Evolutionary conservation across 2,888 invertebrate species (phyloP), one percentile per base, ranked within the genome.

Genomic region (Pedicia rivosa): DNA sequence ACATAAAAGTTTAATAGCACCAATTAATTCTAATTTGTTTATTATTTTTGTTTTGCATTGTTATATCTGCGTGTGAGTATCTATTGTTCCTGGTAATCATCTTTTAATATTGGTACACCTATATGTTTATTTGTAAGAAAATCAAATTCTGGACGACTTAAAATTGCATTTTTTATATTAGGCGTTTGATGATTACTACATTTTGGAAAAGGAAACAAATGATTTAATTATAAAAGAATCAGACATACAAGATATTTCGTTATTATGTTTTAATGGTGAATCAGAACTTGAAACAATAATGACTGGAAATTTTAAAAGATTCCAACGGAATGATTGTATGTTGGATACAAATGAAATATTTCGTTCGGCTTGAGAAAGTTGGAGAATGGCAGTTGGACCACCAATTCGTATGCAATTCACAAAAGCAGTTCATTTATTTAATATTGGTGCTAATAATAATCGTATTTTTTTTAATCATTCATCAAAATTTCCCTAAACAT

Each of bases 301-400:
- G 69, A 56, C 59, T 12, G 54, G 57, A 36, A 60, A 64, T 2
- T 48, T 49, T 32, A 29, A 39, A 9, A 12, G 37, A 1, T 41
- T 49, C 1, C 35, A 42, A 12, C 40, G 48, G 3, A 13, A 26
- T 3, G 47, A 50, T 40, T 50, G 49, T 40, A 41, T 42, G 5
- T 19, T 48, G 13, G 43, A 47, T 2, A 40, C 38, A 2, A 63
- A 65, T 43, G 50, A 57, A 4, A 63, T 70, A 32, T 56, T 78
- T 36, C 57, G 59, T 42, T 72, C 71, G 68, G 59, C 70, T 0
- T 83, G 82, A 82, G 51, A 63, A 12, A 59, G 61, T 5, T 83
- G 81, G 79, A 63, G 79, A 42, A 63, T 74, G 43, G 66, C 62
- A 10, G 68, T 75, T 6, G 74, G 75, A 1, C 62, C 62, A 0